These are phyloP conservation scores for Ladona fulva DNA, from an alignment of 1,140 invertebrate species.

Conservation along the genomic window DNA sequence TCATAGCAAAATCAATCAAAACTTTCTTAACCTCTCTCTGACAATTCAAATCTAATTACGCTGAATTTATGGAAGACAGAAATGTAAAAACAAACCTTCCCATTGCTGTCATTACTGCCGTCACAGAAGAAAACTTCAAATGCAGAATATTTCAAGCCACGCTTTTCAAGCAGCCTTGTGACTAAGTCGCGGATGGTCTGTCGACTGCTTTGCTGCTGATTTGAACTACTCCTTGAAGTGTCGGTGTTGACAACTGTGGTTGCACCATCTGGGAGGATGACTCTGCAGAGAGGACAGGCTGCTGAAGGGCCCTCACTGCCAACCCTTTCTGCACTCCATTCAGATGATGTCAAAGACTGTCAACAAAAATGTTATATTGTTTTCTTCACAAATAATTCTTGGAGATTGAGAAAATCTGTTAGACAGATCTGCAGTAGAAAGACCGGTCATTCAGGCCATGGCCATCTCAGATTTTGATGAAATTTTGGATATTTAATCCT, in stretches of 20 bases:
- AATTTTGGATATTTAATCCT: no score
- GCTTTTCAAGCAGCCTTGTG: slow-evolving; percentile 70
- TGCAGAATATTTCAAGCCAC: slow-evolving; percentile 62
- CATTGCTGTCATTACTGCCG: slow-evolving; percentile 47
- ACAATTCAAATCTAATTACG: no score
- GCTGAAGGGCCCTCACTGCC: background rate
- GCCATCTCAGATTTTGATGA: no score
- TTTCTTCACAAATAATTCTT: no score
- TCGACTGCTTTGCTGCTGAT: slow-evolving; percentile 40
- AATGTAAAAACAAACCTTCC: no score
- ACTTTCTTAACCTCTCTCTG: no score
- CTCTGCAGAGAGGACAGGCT: slow-evolving; percentile 55
- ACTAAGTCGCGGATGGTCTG: slow-evolving; percentile 70
- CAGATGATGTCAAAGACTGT: slow-evolving; percentile 24
- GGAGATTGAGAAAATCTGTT: no score
- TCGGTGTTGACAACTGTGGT: slow-evolving; percentile 76
- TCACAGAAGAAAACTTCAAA: slow-evolving; percentile 64
- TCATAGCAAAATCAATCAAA: no score
- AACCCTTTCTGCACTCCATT: background rate
- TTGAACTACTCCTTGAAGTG: background rate
- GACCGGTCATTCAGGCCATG: no score
- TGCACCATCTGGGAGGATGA: slow-evolving; percentile 81
- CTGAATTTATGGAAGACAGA: no score
- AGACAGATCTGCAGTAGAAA: no score
- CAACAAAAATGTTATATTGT: slow-evolving; percentile 11